Evolutionary conservation across 2,888 invertebrate species (phyloP), one percentile per base, ranked within the genome.

Genomic region (Hylaea fasciaria): DNA sequence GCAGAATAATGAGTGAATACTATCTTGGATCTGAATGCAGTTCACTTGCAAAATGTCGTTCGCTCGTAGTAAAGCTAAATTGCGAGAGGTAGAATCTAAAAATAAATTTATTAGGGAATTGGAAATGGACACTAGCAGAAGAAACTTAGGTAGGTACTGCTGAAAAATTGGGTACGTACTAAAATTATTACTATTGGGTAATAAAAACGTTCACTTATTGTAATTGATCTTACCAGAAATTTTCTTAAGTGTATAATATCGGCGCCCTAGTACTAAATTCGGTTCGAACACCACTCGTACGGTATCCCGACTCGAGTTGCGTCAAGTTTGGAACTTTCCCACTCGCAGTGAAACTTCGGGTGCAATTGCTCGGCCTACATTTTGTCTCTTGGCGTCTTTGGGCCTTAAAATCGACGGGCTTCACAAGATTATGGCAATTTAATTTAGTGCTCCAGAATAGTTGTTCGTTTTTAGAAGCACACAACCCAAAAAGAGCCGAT

Each of bases 321-420:
- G 47, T 58, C 56, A 69, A 74, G 75, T 72, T 73, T 39, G 49
- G 43, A 79, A 78, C 76, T 78, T 78, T 74, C 70, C 57, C 70
- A 58, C 62, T 68, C 57, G 64, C 59, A 60, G 62, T 0, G 70
- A 74, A 81, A 82, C 76, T 82, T 80, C 68, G 70, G 66, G 76
- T 71, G 71, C 64, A 66, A 72, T 76, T 74, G 70, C 73, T 74
- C 78, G 80, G 71, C 80, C 78, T 79, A 82, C 74, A 82, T 82
- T 80, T 77, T 77, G 73, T 77, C 72, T 77, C 73, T 71, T 73
- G 72, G 65, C 51, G 53, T 60, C 53, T 64, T 16, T 14, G 51
- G 72, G 80, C 76, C 62, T 65, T 39, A 40, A 57, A 72, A 72
- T 47, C 12, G 7, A 41, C 56, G 47, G n/a, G 29, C 29, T 13